Base-by-base conservation (phyloP, 2,797 vertebrate genomes). In the Gymnoscopelus braueri region DNA sequence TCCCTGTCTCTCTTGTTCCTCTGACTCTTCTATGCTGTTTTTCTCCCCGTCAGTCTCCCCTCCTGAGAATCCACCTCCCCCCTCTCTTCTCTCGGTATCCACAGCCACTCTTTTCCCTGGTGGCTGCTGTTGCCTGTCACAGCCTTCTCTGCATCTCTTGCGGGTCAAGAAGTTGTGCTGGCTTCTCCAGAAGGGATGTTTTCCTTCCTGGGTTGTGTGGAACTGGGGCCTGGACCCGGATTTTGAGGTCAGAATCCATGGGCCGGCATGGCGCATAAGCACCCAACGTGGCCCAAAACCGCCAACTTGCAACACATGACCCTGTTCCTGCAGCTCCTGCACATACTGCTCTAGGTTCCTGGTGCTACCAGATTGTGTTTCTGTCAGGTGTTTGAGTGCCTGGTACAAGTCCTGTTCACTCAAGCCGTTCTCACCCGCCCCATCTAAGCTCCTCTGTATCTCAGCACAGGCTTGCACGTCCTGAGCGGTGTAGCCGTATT, bases 271-370 rank as follows among this genome's bases (percentile, higher is more conserved):
- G 5, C 84, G 76, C 24, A 84, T 24, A 8, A 96, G 91, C 71
- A 97, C 96, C 90, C 97, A 90, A 0, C 97, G 95, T 0, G 76
- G 9, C 0, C 86, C 81, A 48, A 84, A 63, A 57, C 93, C 92
- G 0, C 98, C 97, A 0, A 96, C 96, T 79, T 93, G 90, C 53
- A 98, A 57, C 70, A 96, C 85, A 83, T 95, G 94, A 69, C 92
- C 91, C 73, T 88, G 85, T 4, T 93, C 89, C 26, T 94, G 26
- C n/a, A 99, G 93, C 58, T 96, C 97, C 97, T 81, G 48, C 69
- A 97, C 19, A 29, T 97, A 98, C 75, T 95, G 94, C 60, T 89
- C 72, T 70, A 98, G 80, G 5, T 78, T 89, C 74, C 87, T 89
- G 59, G 84, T 93, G 60, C 92, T 77, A 11, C 87, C 92, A 0